Evolutionary conservation across 2,113 vertebrate species (phyloP).

Genomic region (Corythaeola cristata): DNA sequence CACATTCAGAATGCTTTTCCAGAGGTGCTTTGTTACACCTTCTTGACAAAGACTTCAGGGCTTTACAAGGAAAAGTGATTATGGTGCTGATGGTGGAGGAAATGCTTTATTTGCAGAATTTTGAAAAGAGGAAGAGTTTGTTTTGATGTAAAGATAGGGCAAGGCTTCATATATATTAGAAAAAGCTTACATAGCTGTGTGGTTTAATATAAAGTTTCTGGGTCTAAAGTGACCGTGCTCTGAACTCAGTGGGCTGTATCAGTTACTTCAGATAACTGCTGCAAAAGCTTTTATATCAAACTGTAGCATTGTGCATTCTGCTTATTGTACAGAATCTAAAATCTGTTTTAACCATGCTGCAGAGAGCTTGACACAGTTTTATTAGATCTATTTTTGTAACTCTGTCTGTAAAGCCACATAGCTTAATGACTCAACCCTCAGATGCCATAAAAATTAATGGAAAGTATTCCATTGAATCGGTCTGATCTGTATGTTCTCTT

Average conservation of each 20-base stretch:
- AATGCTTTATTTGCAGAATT: background rate
- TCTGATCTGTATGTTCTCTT: constrained; percentile 45
- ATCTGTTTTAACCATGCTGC: background rate
- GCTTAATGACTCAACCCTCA: constrained; percentile 13
- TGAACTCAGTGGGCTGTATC: background rate
- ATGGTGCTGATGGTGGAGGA: background rate
- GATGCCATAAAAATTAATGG: constrained; percentile 50
- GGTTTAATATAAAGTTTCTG: background rate
- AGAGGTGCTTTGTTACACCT: background rate
- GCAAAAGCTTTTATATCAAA: background rate
- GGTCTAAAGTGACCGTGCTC: background rate
- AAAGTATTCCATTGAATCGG: background rate
- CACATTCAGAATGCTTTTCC: background rate
- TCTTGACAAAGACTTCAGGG: background rate
- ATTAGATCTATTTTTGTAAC: constrained; percentile 34
- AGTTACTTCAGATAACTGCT: background rate
- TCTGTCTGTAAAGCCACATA: background rate
- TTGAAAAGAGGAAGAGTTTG: background rate
- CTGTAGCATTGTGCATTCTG: background rate
- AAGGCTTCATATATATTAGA: background rate
- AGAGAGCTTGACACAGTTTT: background rate
- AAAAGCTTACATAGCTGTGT: background rate
- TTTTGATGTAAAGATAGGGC: background rate
- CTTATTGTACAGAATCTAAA: background rate
- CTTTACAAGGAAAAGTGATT: background rate